These are phyloP conservation scores for Craniophora ligustri DNA, from an alignment of 2,888 invertebrate species.

Conservation along the genomic window DNA sequence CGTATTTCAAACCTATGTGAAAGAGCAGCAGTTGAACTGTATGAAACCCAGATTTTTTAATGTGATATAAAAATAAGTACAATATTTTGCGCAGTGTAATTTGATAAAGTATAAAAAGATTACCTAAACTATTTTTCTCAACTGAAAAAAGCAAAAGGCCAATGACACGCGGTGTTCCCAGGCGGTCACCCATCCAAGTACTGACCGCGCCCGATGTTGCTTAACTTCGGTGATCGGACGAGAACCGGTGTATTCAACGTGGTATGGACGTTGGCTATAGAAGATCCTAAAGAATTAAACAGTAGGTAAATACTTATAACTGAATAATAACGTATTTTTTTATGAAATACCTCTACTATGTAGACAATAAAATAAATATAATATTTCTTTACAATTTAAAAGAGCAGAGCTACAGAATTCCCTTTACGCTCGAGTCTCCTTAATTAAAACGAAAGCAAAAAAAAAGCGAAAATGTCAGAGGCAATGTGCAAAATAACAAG, in stretches of 20 bases:
- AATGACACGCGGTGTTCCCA: conserved; percentile 68
- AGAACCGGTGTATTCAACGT: conserved; percentile 77
- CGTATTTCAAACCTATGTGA: too few relatives aligned
- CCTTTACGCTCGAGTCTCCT: conserved; percentile 32
- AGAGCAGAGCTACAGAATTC: conserved; percentile 21
- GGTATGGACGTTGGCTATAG: conserved; percentile 10
- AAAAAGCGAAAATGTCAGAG: conserved; percentile 36
- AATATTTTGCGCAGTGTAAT: too few relatives aligned
- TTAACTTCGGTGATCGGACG: conserved; percentile 84
- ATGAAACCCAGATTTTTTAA: too few relatives aligned
- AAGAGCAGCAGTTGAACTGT: too few relatives aligned
- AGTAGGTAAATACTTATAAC: neutral
- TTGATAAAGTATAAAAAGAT: too few relatives aligned
- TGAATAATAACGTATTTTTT: neutral
- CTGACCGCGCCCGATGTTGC: conserved; percentile 82
- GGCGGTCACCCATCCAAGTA: conserved; percentile 83
- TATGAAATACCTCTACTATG: too few relatives aligned
- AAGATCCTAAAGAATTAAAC: neutral
- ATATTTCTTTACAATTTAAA: too few relatives aligned
- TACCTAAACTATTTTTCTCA: too few relatives aligned
- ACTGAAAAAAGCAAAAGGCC: conserved; percentile 31
- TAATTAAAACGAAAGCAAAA: conserved; percentile 42
- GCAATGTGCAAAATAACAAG: conserved; percentile 47
- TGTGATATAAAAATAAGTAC: too few relatives aligned
- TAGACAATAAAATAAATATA: too few relatives aligned